Conservation (phyloP, 2,888 invertebrate genomes). For the Oxyscelio sp. region DNA sequence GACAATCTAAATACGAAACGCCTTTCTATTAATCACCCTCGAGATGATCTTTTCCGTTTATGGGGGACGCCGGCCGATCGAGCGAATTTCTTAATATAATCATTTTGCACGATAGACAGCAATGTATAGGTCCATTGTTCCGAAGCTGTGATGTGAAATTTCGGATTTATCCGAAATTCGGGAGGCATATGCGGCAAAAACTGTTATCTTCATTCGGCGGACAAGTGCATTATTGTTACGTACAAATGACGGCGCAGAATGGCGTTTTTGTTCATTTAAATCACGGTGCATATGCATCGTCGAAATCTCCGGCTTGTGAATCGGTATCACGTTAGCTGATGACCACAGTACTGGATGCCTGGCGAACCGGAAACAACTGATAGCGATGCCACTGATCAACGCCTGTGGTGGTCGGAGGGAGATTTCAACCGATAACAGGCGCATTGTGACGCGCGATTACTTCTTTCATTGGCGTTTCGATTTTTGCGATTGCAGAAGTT, state of each 20-base stretch:
- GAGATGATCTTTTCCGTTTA: constrained; percentile 38
- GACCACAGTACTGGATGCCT: constrained; percentile 78
- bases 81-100: constrained; percentile 21
- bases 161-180: constrained; percentile 28
- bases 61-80: constrained; percentile 3
- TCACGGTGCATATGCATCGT: constrained; percentile 72
- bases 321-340: constrained; percentile 84
- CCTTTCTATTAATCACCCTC: constrained; percentile 54
- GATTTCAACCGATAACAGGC: constrained; percentile 83
- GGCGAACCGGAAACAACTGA: constrained; percentile 88
- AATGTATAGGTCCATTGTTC: background rate
- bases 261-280: constrained; percentile 70
- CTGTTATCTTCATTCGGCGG: constrained; percentile 50
- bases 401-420: constrained; percentile 83
- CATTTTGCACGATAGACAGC: background rate
- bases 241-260: constrained; percentile 69
- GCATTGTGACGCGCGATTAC: constrained; percentile 82
- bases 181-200: constrained; percentile 58
- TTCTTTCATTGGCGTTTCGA: constrained; percentile 47
- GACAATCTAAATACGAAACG: constrained; percentile 43
- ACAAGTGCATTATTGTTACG: constrained; percentile 70
- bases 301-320: constrained; percentile 74
- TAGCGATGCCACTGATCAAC: constrained; percentile 86
- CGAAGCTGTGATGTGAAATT: constrained; percentile 12
- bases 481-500: constrained; percentile 32